A percentile compares a stretch with the other conserved stretches of the same genome.
Conservation (phyloP, 2,113 vertebrate species). For the Ochotona princeps region DNA sequence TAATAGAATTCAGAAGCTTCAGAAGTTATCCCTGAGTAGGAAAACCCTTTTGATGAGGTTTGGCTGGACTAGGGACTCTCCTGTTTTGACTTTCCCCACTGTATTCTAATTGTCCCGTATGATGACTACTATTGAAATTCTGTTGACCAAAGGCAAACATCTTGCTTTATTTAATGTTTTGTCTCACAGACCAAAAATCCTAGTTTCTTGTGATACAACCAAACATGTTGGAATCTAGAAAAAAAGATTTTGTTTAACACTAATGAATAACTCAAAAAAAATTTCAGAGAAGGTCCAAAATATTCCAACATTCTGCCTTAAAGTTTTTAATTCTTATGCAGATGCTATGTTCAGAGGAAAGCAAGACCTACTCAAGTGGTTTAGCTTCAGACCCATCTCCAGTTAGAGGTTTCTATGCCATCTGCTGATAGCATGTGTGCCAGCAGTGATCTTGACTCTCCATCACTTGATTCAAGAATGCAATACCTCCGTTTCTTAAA, state of each 20-base stretch:
- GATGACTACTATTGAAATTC: not conserved
- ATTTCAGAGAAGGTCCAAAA: not conserved
- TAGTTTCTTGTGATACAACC: not conserved
- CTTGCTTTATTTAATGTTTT: not conserved
- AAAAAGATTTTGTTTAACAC: not conserved
- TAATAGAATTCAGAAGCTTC: not conserved
- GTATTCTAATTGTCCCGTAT: not conserved
- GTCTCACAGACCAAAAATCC: not conserved
- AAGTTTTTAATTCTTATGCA: not conserved
- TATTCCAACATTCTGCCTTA: not conserved
- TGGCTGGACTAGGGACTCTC: not conserved
- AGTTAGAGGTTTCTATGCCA: not conserved
- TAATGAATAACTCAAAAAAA: not conserved
- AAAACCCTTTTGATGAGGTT: not conserved
- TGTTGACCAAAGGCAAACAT: not conserved
- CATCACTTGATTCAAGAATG: not conserved
- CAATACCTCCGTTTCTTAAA: not conserved
- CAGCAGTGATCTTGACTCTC: not conserved
- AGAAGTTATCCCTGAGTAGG: not conserved
- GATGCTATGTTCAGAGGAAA: not conserved
- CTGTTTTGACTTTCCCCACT: not conserved
- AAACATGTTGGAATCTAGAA: not conserved
- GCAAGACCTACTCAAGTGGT: not conserved
- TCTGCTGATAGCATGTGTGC: not conserved
- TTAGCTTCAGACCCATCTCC: not conserved